These are phyloP conservation scores for Limnephilus auricula DNA, from an alignment of 2,888 invertebrate species.

Conservation along the genomic window DNA sequence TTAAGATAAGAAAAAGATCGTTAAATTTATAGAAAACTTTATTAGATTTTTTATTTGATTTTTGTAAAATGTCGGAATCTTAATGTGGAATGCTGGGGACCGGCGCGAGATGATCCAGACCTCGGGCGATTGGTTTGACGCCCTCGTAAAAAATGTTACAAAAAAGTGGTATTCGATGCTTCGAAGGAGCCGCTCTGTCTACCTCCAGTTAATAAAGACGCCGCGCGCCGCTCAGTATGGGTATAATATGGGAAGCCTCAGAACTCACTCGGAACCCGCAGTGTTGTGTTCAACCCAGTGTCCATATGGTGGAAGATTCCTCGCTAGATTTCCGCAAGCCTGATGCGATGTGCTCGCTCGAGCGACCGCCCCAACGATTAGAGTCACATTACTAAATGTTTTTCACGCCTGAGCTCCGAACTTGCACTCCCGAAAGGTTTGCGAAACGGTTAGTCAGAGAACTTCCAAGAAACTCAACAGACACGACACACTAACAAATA, in stretches of 20 bases:
- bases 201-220: neutral
- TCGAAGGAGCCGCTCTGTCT: constrained; percentile 41
- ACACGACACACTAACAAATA: neutral
- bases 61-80: constrained; percentile 9
- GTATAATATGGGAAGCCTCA: neutral
- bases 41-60: constrained; percentile 16
- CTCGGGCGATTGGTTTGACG: neutral
- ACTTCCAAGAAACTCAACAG: constrained; percentile 2
- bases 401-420: neutral
- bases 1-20: constrained; percentile 50
- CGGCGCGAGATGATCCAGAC: neutral
- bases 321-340: constrained; percentile 28
- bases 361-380: constrained; percentile 28
- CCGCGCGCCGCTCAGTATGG: neutral
- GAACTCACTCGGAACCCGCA: neutral
- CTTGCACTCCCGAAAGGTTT: constrained; percentile 5
- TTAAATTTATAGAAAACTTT: constrained; percentile 37
- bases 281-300: neutral
- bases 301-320: neutral
- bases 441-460: neutral
- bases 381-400: constrained; percentile 29
- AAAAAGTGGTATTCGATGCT: constrained; percentile 22
- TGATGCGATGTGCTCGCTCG: constrained; percentile 10
- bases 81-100: constrained; percentile 8
- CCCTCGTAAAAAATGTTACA: neutral